Percentiles rank a stretch among this genome's conserved stretches.
phyloP scores from a whole-genome alignment of 2,113 vertebrate species.

The Chroicocephalus ridibundus region DNA sequence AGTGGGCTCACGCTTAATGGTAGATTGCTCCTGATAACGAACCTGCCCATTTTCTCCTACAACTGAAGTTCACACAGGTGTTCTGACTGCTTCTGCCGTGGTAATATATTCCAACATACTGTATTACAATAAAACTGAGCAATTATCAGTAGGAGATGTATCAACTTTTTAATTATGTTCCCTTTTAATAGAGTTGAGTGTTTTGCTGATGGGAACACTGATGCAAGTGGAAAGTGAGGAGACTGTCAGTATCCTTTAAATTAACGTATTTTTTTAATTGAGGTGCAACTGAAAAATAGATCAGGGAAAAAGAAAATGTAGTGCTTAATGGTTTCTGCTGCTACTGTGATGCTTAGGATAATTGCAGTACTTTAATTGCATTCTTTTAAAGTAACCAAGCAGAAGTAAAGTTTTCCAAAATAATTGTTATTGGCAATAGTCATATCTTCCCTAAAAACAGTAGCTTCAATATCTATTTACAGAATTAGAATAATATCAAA shows the following conservation, averaged over 20 bases:
- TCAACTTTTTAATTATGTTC: not conserved
- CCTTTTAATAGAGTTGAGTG: not conserved
- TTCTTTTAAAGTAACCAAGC: not conserved
- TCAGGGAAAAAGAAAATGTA: not conserved
- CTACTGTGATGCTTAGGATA: not conserved
- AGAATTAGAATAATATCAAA: not conserved
- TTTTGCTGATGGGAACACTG: not conserved
- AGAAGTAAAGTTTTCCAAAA: slow-evolving; percentile 1
- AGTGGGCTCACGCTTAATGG: not conserved
- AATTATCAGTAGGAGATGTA: not conserved
- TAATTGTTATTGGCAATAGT: not conserved
- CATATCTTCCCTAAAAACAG: not conserved
- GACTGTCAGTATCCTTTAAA: not conserved
- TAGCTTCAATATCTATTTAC: not conserved
- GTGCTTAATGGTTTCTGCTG: not conserved
- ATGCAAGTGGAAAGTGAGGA: not conserved
- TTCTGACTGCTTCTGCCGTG: not conserved
- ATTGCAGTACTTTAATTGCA: not conserved
- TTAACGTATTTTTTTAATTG: not conserved
- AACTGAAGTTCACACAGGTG: not conserved
- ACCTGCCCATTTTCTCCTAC: not conserved
- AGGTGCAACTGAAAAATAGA: not conserved
- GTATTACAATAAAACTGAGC: not conserved
- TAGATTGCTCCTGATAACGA: not conserved
- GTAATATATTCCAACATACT: not conserved